Base-by-base conservation (phyloP, 2,797 vertebrate species). In the Eremophila alpestris region DNA sequence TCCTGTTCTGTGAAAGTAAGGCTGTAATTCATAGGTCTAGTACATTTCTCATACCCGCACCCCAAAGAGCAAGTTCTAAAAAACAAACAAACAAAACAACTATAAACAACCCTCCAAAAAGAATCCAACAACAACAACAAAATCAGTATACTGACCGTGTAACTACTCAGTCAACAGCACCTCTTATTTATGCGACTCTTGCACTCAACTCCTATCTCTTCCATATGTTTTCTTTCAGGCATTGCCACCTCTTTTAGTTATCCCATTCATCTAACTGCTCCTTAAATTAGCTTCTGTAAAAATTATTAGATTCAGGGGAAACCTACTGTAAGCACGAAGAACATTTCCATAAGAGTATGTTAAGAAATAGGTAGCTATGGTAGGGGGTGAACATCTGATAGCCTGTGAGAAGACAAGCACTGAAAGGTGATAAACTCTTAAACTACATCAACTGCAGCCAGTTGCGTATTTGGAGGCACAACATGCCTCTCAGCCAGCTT, bases 391-490 rank as follows among this genome's bases (percentile, higher is more conserved):
- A n/a, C 4, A 40, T 10, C 12, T 7, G 1, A 30, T 3, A 41
- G 27, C 10, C 46, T 40, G 22, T 29, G 45, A 49, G 16, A 64
- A 13, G 36, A 67, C 24, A 29, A 36, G 24, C 40, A 24, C 23
- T 7, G 12, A 49, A 20, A 36, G 21, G 30, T 6, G 13, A 16
- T 2, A 27, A 87, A 49, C 15, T 59, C 65, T 40, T 41, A 29
- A 34, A 34, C 7, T 38, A 63, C 49, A 16, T 55, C 29, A 22
- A 26, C 26, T 60, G 24, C n/a, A 43, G 10, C 13, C 13, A 30
- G 12, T 0, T 3, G 1, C 17, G 3, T 11, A 2, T 7, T 3
- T 2, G 2, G 34, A 51, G 7, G 51, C 52, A 29, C 36, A 65
- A n/a, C 11, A 5, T 4, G 8, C 27, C 34, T 55, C 29, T 3